These are phyloP conservation scores for Procambarus virginalis DNA, from an alignment of 1,140 invertebrate species.

Conservation along the genomic window DNA sequence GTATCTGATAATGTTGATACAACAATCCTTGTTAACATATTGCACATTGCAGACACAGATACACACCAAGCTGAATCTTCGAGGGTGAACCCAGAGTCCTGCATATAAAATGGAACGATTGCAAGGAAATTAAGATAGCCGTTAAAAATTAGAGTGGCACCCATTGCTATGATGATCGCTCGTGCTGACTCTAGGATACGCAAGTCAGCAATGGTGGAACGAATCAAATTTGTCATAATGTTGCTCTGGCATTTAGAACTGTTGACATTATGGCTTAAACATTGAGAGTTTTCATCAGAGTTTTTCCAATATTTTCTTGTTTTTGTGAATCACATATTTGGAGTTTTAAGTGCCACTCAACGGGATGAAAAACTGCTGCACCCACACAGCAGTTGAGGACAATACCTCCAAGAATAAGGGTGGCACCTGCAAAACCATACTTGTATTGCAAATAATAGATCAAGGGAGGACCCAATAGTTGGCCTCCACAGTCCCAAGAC, in stretches of 20 bases:
- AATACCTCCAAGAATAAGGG: conserved; percentile 29
- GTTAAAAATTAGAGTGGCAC: conserved; percentile 5
- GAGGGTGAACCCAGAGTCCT: conserved; percentile 1
- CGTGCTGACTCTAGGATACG: not conserved
- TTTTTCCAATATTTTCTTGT: not conserved
- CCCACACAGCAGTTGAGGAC: conserved; percentile 34
- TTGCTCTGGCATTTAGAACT: not conserved
- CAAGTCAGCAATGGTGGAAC: not conserved
- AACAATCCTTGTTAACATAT: conserved; percentile 12
- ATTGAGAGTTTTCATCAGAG: not conserved
- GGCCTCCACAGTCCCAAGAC: conserved; percentile 35
- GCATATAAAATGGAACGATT: conserved; percentile 18
- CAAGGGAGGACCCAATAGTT: conserved; percentile 20
- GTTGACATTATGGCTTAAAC: not conserved
- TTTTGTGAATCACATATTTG: not conserved
- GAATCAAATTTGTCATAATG: not conserved
- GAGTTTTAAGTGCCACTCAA: conserved; percentile 23
- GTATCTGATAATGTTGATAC: conserved; percentile 2
- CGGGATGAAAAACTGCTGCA: conserved; percentile 24
- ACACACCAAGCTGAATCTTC: conserved; percentile 6
- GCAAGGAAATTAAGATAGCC: conserved; percentile 21
- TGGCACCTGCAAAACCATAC: conserved; percentile 17
- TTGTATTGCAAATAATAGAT: conserved; percentile 6
- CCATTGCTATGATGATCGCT: conserved; percentile 4
- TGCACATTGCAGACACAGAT: conserved; percentile 28